These are phyloP conservation scores for Contarinia nasturtii DNA, from an alignment of 1,140 invertebrate genomes.

Conservation along the genomic window DNA sequence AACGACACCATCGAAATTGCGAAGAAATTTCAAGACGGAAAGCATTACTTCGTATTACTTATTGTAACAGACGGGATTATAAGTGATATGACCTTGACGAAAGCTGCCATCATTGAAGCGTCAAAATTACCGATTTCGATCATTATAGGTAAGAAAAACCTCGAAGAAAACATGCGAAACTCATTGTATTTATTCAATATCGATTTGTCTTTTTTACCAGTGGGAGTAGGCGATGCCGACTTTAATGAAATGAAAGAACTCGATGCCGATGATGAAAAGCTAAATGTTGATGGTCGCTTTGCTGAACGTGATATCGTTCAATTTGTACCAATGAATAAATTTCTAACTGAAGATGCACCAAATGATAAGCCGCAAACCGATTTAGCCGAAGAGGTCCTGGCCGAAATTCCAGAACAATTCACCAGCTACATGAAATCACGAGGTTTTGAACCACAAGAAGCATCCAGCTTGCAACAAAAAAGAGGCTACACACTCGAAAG, in stretches of 20 bases:
- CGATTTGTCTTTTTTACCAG: too few species aligned
- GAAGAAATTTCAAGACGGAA: not conserved
- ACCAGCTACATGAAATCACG: not conserved
- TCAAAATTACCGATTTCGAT: not conserved
- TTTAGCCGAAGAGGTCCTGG: not conserved
- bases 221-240: not conserved
- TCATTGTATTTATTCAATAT: too few species aligned
- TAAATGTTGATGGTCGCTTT: not conserved
- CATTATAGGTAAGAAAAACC: too few species aligned
- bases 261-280: not conserved
- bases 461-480: too few species aligned
- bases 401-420: not conserved
- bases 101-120: not conserved
- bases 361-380: not conserved
- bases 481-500: too few species aligned
- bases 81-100: not conserved
- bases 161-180: too few species aligned
- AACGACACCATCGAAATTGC: not conserved
- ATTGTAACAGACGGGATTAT: not conserved
- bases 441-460: not conserved
- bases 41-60: not conserved
- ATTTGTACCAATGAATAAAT: not conserved
- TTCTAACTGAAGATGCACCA: not conserved
- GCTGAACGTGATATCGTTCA: not conserved
- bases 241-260: not conserved